phyloP scores from a whole-genome alignment of 2,113 vertebrate species.

The Xiphophorus hellerii region DNA sequence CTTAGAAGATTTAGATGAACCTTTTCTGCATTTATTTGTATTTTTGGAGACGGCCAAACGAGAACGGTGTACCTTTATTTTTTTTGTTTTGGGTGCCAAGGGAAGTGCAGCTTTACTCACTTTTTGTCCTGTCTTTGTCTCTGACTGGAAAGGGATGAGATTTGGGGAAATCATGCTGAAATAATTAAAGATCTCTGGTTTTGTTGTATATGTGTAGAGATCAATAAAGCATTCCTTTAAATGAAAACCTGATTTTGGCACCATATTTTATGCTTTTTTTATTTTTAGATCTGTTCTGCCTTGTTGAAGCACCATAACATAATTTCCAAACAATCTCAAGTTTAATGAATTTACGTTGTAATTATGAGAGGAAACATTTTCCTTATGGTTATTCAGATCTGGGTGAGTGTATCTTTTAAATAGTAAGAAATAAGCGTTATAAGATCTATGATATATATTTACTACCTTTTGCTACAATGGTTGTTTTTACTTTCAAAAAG shows the following conservation, averaged over 20 bases:
- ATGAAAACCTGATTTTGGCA: slow-evolving; percentile 31
- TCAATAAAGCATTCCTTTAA: slow-evolving; percentile 86
- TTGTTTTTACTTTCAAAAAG: too few relatives aligned
- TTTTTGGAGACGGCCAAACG: not conserved
- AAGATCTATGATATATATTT: too few relatives aligned
- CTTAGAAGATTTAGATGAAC: not conserved
- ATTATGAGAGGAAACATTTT: too few relatives aligned
- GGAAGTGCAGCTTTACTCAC: slow-evolving; percentile 55
- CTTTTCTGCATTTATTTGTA: not conserved
- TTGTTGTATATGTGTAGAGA: slow-evolving; percentile 76
- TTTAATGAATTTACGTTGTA: too few relatives aligned
- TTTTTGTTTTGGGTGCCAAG: slow-evolving; percentile 42
- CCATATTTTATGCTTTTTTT: not conserved
- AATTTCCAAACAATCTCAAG: too few relatives aligned
- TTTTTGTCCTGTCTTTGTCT: slow-evolving; percentile 40
- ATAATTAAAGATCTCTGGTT: slow-evolving; percentile 44
- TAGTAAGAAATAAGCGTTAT: too few relatives aligned
- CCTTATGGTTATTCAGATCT: too few relatives aligned
- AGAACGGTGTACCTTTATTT: not conserved
- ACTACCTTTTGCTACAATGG: too few relatives aligned
- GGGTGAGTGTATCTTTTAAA: too few relatives aligned
- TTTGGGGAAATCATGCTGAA: slow-evolving; percentile 52
- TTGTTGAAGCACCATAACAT: too few relatives aligned
- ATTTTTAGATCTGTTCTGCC: not conserved
- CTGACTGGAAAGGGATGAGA: slow-evolving; percentile 38